Base-by-base conservation (phyloP, 2,888 invertebrate species). In the Drosophila maculinotata region DNA sequence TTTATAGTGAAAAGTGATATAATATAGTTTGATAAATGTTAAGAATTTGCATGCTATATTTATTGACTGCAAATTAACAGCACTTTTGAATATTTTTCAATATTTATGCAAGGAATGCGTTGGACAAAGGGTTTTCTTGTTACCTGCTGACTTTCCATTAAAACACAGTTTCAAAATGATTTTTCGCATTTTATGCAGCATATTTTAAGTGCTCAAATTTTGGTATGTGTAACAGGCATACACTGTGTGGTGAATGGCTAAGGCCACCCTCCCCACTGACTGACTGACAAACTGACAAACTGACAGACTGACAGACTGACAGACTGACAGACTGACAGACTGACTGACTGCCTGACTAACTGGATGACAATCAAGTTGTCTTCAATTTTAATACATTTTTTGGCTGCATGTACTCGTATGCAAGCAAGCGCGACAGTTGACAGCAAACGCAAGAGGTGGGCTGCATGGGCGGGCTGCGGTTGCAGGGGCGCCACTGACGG, bases 341-440 rank as follows among this genome's bases (percentile, higher is more conserved):
- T 25, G 25, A 36, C 45, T 51, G 57, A 58, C 41, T 69, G 59
- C 42, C 63, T 54, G 59, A 56, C 44, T 76, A 62, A 59, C 69
- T 64, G 60, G 39, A 53, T 65, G 69, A 74, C 68, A 57, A 66
- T 69, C 79, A 63, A 79, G 73, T 60, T 79, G 74, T 80, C 64
- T 75, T 83, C 81, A 68, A 67, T 75, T 79, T 80, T 77, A 81
- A 81, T 83, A 83, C 67, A 80, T 79, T 80, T 74, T 80, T 80
- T 56, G 69, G 76, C 7, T 60, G 60, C 76, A 72, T 71, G 51
- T 45, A 41, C 33, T 66, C 45, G 53, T 7, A 76, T 76, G 73
- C 76, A 76, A 67, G 78, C 76, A 64, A 79, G 78, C 66, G 79
- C 81, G 79, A 76, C 83, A 83, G 80, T 76, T 81, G 81, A 79